Percentiles rank a stretch among this genome's conserved stretches.
Conservation (phyloP, 2,113 vertebrate genomes). For the Nycticorax nycticorax region DNA sequence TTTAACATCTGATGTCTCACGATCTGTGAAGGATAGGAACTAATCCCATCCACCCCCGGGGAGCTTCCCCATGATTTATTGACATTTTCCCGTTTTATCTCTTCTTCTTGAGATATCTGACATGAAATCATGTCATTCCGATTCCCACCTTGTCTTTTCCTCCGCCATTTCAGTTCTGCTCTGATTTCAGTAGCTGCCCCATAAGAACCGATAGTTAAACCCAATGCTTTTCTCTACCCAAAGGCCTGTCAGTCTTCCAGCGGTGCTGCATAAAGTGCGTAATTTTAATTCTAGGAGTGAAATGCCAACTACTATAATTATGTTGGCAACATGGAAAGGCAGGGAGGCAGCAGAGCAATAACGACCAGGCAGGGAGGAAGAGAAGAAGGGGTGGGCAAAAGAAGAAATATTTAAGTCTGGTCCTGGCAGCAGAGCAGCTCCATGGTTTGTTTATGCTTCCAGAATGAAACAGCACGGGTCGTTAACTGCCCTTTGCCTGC, state of each 20-base stretch:
- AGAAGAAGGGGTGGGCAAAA: neutral
- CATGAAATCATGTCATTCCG: neutral
- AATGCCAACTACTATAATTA: neutral
- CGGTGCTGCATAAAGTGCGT: neutral
- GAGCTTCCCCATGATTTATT: neutral
- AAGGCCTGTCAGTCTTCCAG: neutral
- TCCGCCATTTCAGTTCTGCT: neutral
- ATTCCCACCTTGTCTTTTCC: neutral
- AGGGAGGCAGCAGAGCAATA: neutral
- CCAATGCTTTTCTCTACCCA: neutral
- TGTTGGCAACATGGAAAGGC: neutral
- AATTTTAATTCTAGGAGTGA: neutral
- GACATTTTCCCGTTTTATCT: neutral
- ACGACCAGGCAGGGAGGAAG: rapidly evolving
- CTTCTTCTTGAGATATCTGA: neutral
- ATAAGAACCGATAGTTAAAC: neutral
- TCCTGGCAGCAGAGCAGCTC: neutral
- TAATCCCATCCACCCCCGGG: neutral
- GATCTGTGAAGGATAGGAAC: neutral
- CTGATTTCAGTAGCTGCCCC: neutral
- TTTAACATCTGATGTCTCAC: neutral
- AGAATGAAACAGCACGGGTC: neutral
- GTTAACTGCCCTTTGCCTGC: neutral
- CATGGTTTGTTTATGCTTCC: neutral
- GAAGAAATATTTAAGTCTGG: neutral